Base-by-base conservation (phyloP, 2,888 invertebrate genomes). In the Brachyopa scutellaris region DNA sequence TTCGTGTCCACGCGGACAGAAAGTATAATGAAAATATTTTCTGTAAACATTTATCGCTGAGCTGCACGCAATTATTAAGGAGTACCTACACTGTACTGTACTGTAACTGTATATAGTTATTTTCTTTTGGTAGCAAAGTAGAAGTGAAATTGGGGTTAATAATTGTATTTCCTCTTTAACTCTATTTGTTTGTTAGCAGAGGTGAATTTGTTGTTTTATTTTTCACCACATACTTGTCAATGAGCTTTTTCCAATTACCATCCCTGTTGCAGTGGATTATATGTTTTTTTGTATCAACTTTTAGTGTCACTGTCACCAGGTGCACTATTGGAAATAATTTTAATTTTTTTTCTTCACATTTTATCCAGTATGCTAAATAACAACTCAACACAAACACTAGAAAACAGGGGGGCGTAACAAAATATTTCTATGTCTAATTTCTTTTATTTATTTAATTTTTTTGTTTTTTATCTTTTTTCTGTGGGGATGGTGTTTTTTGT, bases 11-110 rank as follows among this genome's bases (percentile, higher is more conserved):
- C 45, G 47, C 66, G 64, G 29, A 8, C 36, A 72, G 67, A 21
- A 49, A 49, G 47, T 38, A 47, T 72, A 59, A 72, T 72, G 64
- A 53, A 78, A 59, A 53, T 66, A 19, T 47, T 69, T 70, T 72
- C 19, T 42, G 19, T 38, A 36, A 66, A 26, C 67, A 29, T 73
- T 79, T 79, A 79, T 79, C 38, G 73, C 23, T 8, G n/a, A 19
- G 13, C 13, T 13, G 55, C 79, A 79, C 79, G 79, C 79, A 73
- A 79, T 62, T 57, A 38, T n/a, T 31, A 47, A 53, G 53, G 53
- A 53, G 33, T n/a, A 23, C 29, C n/a, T n/a, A 19, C 40, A 49
- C 13, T 45, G 38, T 61, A 33, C 62, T 8, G n/a, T n/a, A 17
- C n/a, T n/a, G n/a, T n/a, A n/a, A n/a, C n/a, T n/a, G 61, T 42